Conservation (phyloP, 2,888 invertebrate species). For the Chymomyza fuscimana region DNA sequence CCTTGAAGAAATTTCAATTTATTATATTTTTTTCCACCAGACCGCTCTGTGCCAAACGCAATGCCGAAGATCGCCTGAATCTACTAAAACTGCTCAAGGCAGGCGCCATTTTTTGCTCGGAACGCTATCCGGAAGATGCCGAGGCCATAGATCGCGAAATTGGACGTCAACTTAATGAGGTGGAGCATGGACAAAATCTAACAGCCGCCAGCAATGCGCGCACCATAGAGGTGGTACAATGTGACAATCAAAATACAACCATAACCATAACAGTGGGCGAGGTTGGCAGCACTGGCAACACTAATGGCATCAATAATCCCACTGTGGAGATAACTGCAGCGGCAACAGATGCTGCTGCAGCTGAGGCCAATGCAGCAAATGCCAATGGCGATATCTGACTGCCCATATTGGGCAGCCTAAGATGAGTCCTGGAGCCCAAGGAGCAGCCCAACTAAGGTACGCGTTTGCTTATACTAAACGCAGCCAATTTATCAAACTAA, state of each 20-base stretch:
- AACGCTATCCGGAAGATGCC: slow-evolving; percentile 78
- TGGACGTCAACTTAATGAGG: slow-evolving; percentile 74
- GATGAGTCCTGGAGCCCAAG: slow-evolving; percentile 71
- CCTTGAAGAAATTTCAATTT: too few relatives aligned
- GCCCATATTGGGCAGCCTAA: slow-evolving; percentile 78
- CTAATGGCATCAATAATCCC: slow-evolving; percentile 34
- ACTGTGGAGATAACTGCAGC: slow-evolving; percentile 23
- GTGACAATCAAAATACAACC: slow-evolving; percentile 68
- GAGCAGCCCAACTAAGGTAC: slow-evolving; percentile 43
- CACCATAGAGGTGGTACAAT: slow-evolving; percentile 76
- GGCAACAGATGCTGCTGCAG: slow-evolving; percentile 43
- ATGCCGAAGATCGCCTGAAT: slow-evolving; percentile 93
- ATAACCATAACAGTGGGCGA: slow-evolving; percentile 66
- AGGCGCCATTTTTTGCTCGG: slow-evolving; percentile 79
- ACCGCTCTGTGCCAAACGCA: slow-evolving; percentile 89
- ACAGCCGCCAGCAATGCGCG: slow-evolving; percentile 54
- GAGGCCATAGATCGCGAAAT: slow-evolving; percentile 78
- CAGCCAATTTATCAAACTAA: slow-evolving; percentile 46
- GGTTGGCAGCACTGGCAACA: slow-evolving; percentile 44
- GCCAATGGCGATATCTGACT: slow-evolving; percentile 76
- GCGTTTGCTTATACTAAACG: not conserved
- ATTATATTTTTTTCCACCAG: slow-evolving; percentile 69
- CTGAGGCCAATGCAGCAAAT: slow-evolving; percentile 40
- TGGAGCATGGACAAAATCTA: slow-evolving; percentile 49
- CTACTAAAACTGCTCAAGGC: slow-evolving; percentile 85